Conservation (phyloP, 2,888 invertebrate genomes). For the Stenotaenia linearis region DNA sequence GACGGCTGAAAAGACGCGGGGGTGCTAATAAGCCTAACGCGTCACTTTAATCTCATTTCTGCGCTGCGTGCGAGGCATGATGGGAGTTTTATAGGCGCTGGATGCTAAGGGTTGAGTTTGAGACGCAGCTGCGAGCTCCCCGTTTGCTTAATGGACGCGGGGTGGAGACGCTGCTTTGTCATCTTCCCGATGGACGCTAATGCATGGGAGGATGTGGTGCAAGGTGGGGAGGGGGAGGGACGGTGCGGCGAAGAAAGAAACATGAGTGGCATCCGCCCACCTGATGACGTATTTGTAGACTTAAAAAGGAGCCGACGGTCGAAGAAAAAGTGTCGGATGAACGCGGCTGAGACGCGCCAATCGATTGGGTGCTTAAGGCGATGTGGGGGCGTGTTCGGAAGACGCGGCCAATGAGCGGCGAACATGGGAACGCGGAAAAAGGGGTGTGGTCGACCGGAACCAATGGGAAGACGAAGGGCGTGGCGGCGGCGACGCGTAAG, state of each 20-base stretch:
- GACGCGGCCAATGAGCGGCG: background rate
- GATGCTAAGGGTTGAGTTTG: background rate
- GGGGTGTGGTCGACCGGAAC: background rate
- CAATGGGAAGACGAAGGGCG: background rate
- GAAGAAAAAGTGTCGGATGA: background rate
- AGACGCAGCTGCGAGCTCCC: background rate
- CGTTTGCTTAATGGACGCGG: constrained; percentile 2
- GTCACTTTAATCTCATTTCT: background rate
- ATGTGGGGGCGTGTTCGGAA: background rate
- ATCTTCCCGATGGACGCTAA: background rate
- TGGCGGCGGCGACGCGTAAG: background rate
- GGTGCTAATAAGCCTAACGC: background rate
- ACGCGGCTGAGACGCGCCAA: background rate
- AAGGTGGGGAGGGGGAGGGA: background rate
- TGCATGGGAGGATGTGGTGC: background rate
- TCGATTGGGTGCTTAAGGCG: background rate
- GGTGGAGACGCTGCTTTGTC: background rate
- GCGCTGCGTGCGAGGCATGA: background rate
- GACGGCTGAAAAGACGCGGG: background rate
- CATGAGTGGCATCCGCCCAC: background rate
- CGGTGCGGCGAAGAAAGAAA: background rate
- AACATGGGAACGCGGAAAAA: background rate
- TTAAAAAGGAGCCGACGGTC: background rate
- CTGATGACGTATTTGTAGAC: background rate
- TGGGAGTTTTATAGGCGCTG: background rate